Percentiles rank a stretch among this genome's conserved stretches.
Conservation (phyloP, 2,113 vertebrate species). For the Pimephales promelas region DNA sequence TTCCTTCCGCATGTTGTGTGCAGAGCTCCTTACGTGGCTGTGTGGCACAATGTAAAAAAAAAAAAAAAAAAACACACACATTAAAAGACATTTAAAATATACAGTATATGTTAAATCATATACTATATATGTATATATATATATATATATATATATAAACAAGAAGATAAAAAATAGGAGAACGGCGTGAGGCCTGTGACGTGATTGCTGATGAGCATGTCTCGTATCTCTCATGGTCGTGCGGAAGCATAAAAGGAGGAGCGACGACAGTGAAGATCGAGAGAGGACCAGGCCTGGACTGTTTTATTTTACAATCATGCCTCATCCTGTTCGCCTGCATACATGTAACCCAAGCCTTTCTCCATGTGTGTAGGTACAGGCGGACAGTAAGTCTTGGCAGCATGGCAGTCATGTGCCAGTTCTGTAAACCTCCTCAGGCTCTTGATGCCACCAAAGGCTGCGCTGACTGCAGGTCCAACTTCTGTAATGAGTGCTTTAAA, state of each 20-base stretch:
- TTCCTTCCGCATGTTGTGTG: neutral
- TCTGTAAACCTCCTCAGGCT: conserved; percentile 89
- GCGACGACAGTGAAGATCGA: no score
- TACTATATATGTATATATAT: no score
- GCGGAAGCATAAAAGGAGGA: no score
- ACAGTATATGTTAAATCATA: neutral
- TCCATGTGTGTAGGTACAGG: conserved; percentile 69
- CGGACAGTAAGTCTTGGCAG: conserved; percentile 77
- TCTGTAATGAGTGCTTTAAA: conserved; percentile 98
- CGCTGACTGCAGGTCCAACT: conserved; percentile 92
- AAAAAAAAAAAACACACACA: neutral
- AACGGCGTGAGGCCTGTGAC: no score
- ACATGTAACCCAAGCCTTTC: neutral
- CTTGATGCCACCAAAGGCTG: conserved; percentile 96
- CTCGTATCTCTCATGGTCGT: no score
- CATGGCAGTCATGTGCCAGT: conserved; percentile 89
- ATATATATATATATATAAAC: no score
- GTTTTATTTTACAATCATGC: no score
- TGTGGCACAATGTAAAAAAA: neutral
- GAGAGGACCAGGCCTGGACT: no score
- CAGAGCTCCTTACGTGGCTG: neutral
- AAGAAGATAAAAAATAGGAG: no score
- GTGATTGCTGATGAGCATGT: no score
- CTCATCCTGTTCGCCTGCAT: neutral
- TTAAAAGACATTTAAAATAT: neutral